Evolutionary conservation across 92 coral and sea anemone genomes (phyloP).

Genomic region (Heliopora coerulea): DNA sequence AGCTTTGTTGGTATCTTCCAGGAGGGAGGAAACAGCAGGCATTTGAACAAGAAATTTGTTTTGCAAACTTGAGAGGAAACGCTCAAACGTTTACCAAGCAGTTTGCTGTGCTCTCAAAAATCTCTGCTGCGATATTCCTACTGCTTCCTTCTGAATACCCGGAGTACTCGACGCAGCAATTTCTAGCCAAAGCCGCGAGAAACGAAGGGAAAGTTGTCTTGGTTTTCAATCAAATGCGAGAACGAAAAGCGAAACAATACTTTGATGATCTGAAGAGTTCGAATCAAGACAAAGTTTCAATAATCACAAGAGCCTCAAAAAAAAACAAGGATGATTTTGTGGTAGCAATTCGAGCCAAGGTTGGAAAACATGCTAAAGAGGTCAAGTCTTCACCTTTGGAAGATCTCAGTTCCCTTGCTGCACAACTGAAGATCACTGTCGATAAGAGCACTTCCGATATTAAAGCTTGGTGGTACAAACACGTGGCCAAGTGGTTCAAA

Average conservation of each 20-base stretch:
- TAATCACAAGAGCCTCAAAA: neutral
- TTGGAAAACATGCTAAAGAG: neutral
- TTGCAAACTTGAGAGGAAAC: conserved; percentile 35
- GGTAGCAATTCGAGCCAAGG: conserved; percentile 16
- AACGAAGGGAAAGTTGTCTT: conserved; percentile 4
- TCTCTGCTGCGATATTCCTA: conserved; percentile 21
- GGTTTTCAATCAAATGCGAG: conserved; percentile 14
- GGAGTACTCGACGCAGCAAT: neutral
- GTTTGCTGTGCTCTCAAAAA: conserved; percentile 10
- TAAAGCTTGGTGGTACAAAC: conserved; percentile 4
- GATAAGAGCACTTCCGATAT: conserved; percentile 5
- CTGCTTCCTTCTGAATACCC: conserved; percentile 18
- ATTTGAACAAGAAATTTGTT: conserved; percentile 28
- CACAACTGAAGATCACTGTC: neutral
- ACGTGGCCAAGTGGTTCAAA: neutral
- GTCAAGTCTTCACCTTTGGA: neutral
- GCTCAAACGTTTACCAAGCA: conserved; percentile 23
- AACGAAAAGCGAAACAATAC: neutral
- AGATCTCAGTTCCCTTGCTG: neutral
- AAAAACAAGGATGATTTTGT: conserved; percentile 26
- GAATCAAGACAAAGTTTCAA: neutral
- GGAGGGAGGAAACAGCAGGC: conserved; percentile 23
- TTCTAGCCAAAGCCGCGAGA: conserved; percentile 4
- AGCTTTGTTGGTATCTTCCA: conserved; percentile 40
- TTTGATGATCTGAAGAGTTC: conserved; percentile 9